Evolutionary conservation across 2,797 vertebrate species (phyloP), one percentile per base, ranked within the genome.

Genomic region (Microcaecilia unicolor): DNA sequence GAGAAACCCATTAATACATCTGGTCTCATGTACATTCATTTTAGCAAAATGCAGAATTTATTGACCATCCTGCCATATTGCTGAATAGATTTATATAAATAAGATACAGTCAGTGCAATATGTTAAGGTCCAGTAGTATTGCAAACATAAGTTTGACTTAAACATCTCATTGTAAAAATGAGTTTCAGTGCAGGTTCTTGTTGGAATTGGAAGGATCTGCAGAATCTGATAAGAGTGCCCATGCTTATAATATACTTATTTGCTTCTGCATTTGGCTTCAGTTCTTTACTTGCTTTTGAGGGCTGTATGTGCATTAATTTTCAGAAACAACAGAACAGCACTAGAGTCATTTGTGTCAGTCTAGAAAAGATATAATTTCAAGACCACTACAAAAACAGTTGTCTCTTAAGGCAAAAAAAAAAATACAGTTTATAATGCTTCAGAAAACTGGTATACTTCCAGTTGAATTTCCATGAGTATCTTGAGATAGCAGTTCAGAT

Each of bases 141-240:
- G 6, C 4, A 28, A 40, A 31, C 9, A 19, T 22, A 30, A 49
- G 34, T 25, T 55, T 51, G 18, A 12, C 34, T 55, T 41, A 40
- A 40, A 22, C 5, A 2, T 36, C 1, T 11, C n/a, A 26, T 41
- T 5, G 22, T 26, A 25, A 37, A 31, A 27, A 51, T 44, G 13
- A 34, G 15, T 48, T 62, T 58, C 61, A 55, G 53, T 65, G 55
- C 41, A 22, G 44, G 15, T 4, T 0, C 32, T 27, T 40, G 40
- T 22, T 31, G 28, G 4, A 42, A 28, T 4, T 44, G 28, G 47
- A 41, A 45, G 0, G n/a, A 10, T 37, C 30, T 35, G 18, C 23
- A 48, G 33, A 15, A 17, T 27, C 31, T 42, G n/a, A n/a, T n/a
- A n/a, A n/a, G n/a, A 24, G n/a, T 24, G 23, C 4, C 23, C 41